A percentile compares a stretch with the other conserved stretches of the same genome.
Conservation (phyloP, 2,888 invertebrate genomes). For the Steinernema scapterisci region DNA sequence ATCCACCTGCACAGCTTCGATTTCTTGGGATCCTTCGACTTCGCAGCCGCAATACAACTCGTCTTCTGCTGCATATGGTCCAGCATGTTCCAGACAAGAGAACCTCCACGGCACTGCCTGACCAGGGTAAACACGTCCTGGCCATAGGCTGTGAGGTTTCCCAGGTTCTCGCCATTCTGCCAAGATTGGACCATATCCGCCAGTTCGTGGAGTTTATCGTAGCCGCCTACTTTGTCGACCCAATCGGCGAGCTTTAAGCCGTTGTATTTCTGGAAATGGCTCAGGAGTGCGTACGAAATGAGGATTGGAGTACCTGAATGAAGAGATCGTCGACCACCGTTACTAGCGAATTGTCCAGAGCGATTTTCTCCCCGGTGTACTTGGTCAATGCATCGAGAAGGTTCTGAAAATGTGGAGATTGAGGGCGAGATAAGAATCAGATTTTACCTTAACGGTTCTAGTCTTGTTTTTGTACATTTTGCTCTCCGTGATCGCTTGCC, state of each 20-base stretch:
- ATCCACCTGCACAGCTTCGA: constrained; percentile 39
- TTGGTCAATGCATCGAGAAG: constrained; percentile 34
- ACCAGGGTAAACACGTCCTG: neutral
- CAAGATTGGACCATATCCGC: constrained; percentile 2
- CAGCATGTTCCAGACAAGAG: neutral
- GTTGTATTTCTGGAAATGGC: neutral
- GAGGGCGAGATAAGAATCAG: no score
- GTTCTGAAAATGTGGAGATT: constrained; percentile 12
- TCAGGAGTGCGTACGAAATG: neutral
- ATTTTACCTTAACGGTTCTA: no score
- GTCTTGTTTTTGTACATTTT: constrained; percentile 7
- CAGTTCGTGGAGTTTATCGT: constrained; percentile 6
- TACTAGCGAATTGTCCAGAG: constrained; percentile 44
- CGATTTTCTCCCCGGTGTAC: constrained; percentile 42
- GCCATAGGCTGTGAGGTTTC: neutral
- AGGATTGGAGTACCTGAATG: constrained; percentile 41
- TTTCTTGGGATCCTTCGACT: neutral
- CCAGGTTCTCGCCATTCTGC: constrained; percentile 9
- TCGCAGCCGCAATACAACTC: no score
- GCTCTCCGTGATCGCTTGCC: neutral
- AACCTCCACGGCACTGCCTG: neutral
- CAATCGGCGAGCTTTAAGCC: neutral
- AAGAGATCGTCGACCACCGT: constrained; percentile 40
- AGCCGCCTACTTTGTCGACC: neutral
- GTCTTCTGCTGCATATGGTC: neutral